A percentile compares a stretch with the other conserved stretches of the same genome.
These are phyloP conservation scores for Pogonophryne albipinna DNA, from an alignment of 2,797 vertebrate species.

Conservation along the genomic window DNA sequence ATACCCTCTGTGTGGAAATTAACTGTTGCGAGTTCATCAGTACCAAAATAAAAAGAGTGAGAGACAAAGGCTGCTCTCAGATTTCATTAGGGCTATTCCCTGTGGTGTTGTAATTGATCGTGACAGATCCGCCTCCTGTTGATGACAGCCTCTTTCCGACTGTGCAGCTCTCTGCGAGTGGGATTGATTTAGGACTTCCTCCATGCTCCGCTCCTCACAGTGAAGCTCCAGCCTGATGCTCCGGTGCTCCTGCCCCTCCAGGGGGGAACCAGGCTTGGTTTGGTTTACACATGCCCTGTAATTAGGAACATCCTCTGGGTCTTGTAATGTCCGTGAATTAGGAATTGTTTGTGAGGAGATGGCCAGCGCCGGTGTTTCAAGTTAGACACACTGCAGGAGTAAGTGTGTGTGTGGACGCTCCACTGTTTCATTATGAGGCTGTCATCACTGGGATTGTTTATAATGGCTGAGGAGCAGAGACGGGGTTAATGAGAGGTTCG, in stretches of 20 bases:
- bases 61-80: slow-evolving; percentile 53
- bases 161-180: slow-evolving; percentile 68
- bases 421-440: slow-evolving; percentile 66
- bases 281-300: slow-evolving; percentile 73
- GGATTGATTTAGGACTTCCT: slow-evolving; percentile 85
- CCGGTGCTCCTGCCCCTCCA: slow-evolving; percentile 66
- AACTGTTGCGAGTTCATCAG: slow-evolving; percentile 37
- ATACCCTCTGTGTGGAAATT: slow-evolving; percentile 16
- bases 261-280: slow-evolving; percentile 59
- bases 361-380: slow-evolving; percentile 41
- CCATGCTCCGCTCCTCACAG: slow-evolving; percentile 67
- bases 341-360: slow-evolving; percentile 60
- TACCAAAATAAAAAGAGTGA: slow-evolving; percentile 41
- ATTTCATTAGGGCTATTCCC: slow-evolving; percentile 74
- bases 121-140: slow-evolving; percentile 82
- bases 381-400: slow-evolving; percentile 35
- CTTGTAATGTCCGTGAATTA: slow-evolving; percentile 71
- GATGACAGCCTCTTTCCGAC: slow-evolving; percentile 75
- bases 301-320: slow-evolving; percentile 77
- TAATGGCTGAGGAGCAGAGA: slow-evolving; percentile 58
- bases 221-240: slow-evolving; percentile 76
- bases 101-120: slow-evolving; percentile 76
- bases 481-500: slow-evolving; percentile 62
- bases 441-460: slow-evolving; percentile 44
- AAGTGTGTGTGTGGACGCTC: slow-evolving; percentile 39